phyloP scores from a whole-genome alignment of 2,888 invertebrate genomes.

The Hartigia nigra region DNA sequence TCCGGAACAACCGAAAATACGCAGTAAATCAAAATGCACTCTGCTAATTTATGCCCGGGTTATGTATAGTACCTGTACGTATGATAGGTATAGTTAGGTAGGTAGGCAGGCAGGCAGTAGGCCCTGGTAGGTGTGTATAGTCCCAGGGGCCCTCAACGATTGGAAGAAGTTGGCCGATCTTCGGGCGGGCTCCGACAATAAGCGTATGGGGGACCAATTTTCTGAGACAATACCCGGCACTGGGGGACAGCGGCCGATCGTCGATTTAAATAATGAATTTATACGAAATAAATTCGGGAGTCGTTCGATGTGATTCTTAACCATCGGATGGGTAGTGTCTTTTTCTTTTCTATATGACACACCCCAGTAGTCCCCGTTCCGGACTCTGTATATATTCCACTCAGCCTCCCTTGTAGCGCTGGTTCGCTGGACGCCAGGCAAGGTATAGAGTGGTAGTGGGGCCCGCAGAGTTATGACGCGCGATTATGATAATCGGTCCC shows the following conservation, averaged over 20 bases:
- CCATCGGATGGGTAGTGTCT: constrained; percentile 20
- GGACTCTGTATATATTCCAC: not conserved
- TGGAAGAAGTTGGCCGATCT: not conserved
- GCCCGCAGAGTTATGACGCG: constrained; percentile 58
- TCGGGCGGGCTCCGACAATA: not conserved
- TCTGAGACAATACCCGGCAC: not conserved
- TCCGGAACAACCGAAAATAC: not conserved
- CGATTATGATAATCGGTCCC: constrained; percentile 59
- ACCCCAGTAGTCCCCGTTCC: constrained; percentile 32
- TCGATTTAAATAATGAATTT: constrained; percentile 49
- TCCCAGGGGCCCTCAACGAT: not conserved
- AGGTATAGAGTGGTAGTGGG: constrained; percentile 42
- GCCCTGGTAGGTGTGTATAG: not conserved
- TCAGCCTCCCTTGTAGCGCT: constrained; percentile 7
- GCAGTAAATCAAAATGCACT: not conserved
- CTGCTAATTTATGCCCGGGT: not conserved
- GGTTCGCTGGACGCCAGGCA: constrained; percentile 26
- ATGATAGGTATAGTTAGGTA: not conserved
- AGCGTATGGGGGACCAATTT: not conserved
- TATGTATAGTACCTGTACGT: not conserved
- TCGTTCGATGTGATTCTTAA: constrained; percentile 52
- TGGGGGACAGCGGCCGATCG: not conserved
- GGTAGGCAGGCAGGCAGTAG: not conserved
- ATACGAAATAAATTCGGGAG: constrained; percentile 54
- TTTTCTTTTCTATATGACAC: constrained; percentile 28